Evolutionary conservation across 2,113 vertebrate genomes (phyloP).

Genomic region (Cynopterus brachyotis): DNA sequence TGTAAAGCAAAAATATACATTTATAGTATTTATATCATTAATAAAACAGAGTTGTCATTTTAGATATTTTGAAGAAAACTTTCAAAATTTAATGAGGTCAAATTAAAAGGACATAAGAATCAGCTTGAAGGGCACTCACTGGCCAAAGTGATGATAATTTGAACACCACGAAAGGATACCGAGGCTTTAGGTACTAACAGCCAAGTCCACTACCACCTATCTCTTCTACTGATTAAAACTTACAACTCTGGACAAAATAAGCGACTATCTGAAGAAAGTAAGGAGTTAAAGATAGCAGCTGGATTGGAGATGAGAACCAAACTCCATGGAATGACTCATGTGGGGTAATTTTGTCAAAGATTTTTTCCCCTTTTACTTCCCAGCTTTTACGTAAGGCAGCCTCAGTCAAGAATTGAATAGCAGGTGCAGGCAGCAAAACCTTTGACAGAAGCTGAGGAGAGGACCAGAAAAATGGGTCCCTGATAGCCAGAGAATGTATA

Average conservation of each 20-base stretch:
- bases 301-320: neutral
- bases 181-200: neutral
- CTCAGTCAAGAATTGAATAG: neutral
- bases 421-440: neutral
- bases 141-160: neutral
- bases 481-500: neutral
- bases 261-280: neutral
- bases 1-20: neutral
- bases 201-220: neutral
- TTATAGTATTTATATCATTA: neutral
- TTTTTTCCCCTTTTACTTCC: neutral
- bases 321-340: neutral
- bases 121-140: neutral
- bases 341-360: neutral
- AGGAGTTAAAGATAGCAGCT: neutral
- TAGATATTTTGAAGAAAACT: neutral
- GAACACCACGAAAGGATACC: neutral
- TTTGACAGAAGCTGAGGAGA: neutral
- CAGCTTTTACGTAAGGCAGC: neutral
- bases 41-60: neutral
- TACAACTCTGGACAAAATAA: neutral
- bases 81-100: neutral
- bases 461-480: neutral
- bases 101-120: neutral
- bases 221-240: neutral